Base-by-base conservation (phyloP, 2,888 invertebrate genomes). In the Sussaba pulchella region DNA sequence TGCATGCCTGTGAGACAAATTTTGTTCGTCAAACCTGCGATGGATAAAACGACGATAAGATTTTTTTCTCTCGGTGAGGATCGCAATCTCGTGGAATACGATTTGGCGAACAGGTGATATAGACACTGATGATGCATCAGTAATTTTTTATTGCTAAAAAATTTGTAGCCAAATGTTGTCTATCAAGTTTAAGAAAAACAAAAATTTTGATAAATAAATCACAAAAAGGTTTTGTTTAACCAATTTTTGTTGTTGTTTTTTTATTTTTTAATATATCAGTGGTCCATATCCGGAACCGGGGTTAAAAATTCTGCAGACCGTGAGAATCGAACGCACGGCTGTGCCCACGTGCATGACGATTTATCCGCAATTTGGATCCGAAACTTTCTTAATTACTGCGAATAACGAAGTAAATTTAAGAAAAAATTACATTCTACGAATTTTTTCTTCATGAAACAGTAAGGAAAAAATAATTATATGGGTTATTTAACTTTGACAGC, bases 401-500 rank as follows among this genome's bases (percentile, higher is more conserved):
- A 95, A 94, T 90, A 94, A 95, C 87, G 94, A 95, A 93, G 95
- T 95, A 87, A n/a, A n/a, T n/a, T n/a, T n/a, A n/a, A n/a, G n/a
- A n/a, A n/a, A n/a, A n/a, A n/a, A n/a, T n/a, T n/a, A n/a, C n/a
- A n/a, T n/a, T n/a, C n/a, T n/a, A n/a, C n/a, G n/a, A n/a, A n/a
- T n/a, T n/a, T n/a, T n/a, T n/a, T n/a, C n/a, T n/a, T n/a, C n/a
- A n/a, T n/a, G n/a, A n/a, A n/a, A n/a, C n/a, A n/a, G n/a, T n/a
- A n/a, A n/a, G n/a, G n/a, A n/a, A 57, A 12, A 9, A 26, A n/a
- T 52, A 31, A 10, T 4, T 19, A 50, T 39, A 57, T 39, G 54
- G 8, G 6, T 43, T 50, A 36, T 69, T 70, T 76, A 71, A 59
- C 85, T 92, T 91, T 69, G 91, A 95, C 95, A 81, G 81, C 94